Conservation (phyloP, 2,797 vertebrate genomes). For the Rallus crepitans region DNA sequence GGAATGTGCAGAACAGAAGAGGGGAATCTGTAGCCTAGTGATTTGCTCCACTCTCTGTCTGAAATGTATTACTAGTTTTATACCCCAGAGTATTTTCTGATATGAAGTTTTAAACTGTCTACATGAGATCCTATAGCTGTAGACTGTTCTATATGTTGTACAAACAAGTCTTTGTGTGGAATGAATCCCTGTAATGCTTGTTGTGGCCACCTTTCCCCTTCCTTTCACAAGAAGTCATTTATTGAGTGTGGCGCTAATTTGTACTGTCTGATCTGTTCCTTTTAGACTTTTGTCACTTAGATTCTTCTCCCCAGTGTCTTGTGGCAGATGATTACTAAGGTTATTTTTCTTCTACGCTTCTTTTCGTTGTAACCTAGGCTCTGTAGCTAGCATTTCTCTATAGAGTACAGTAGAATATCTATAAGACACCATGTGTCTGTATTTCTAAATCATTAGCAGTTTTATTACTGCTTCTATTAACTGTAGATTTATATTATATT, state of each 20-base stretch:
- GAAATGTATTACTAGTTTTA: not conserved
- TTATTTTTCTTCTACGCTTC: not conserved
- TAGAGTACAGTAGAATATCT: not conserved
- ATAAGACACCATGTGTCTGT: not conserved
- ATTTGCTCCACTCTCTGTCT: not conserved
- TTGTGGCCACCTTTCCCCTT: not conserved
- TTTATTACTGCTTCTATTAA: not conserved
- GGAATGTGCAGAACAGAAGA: not conserved
- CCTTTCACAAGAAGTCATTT: slow-evolving; percentile 1
- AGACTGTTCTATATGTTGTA: not conserved
- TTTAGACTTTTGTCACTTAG: slow-evolving; percentile 8
- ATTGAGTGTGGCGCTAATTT: not conserved
- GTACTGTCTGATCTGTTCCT: not conserved
- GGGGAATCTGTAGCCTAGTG: not conserved
- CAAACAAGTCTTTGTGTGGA: not conserved
- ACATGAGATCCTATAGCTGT: not conserved
- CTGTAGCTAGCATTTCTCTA: not conserved
- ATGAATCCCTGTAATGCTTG: slow-evolving; percentile 2
- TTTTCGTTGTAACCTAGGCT: not conserved
- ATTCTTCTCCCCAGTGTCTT: not conserved
- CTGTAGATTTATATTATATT: not conserved
- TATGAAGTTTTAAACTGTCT: not conserved
- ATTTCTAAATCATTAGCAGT: not conserved
- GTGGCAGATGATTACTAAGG: not conserved
- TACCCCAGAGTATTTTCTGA: not conserved